Evolutionary conservation across 2,113 vertebrate species (phyloP), one percentile per base, ranked within the genome.

Genomic region (Clupea harengus): DNA sequence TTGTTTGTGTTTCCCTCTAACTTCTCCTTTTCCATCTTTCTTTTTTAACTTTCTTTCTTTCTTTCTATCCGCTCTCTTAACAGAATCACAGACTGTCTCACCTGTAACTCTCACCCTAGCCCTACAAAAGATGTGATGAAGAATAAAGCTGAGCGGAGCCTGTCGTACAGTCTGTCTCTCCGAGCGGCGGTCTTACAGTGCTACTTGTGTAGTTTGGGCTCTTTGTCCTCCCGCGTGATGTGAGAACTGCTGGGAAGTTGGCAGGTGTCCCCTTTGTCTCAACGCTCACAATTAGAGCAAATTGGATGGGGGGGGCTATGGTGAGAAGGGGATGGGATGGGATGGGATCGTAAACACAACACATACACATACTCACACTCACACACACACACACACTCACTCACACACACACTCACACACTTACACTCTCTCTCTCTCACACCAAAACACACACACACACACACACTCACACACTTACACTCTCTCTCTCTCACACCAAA

Each of bases 251-350:
- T 10, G 20, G 57, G n/a, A 72, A 72, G 64, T 13, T 72, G 64
- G 64, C n/a, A 32, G 44, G 13, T n/a, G 49, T 25, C 15, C 81
- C 81, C 85, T 39, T n/a, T 88, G 49, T 83, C 86, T 82, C 72
- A 45, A 85, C 46, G 83, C 83, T 89, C 64, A 83, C 32, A 18
- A 87, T 32, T 85, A 88, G 82, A 84, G 82, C 64, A 72, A 72
- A 87, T 80, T 39, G 49, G 28, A 28, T 11, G 45, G 2, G 2
- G 64, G 39, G n/a, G 60, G 45, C 18, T 46, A 7, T 10, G 64
- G 44, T 45, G 72, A 32, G 44, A n/a, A 57, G 39, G n/a, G 49
- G 64, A 39, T 44, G 67, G 49, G 85, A 86, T 88, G 91, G n/a
- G 85, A 25, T 39, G 49, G 64, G 47, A 8, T 49, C 47, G 6